Evolutionary conservation across 2,113 vertebrate genomes (phyloP).

Genomic region (Motacilla tschutschensis): DNA sequence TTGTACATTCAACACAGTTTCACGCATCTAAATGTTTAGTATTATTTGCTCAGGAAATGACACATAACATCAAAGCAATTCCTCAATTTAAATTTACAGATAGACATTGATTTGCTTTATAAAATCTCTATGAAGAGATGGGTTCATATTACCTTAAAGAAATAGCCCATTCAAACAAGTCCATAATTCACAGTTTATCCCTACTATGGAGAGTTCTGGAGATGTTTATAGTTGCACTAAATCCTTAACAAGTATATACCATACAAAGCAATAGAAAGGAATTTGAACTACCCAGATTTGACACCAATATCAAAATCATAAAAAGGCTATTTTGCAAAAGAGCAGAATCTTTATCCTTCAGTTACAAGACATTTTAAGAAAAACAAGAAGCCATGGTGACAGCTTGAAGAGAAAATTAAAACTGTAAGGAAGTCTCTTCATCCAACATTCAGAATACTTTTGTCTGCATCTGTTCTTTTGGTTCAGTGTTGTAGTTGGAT

Average conservation of each 20-base stretch:
- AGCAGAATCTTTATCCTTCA: not conserved
- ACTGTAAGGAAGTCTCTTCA: not conserved
- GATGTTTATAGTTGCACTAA: constrained; percentile 54
- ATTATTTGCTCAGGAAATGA: constrained; percentile 29
- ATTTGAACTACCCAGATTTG: constrained; percentile 8
- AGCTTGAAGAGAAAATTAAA: not conserved
- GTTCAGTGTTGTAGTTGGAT: not conserved
- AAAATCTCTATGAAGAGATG: constrained; percentile 15
- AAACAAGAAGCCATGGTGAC: not conserved
- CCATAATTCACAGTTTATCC: constrained; percentile 43
- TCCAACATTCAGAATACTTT: not conserved
- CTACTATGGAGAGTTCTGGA: constrained; percentile 12
- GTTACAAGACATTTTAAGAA: not conserved
- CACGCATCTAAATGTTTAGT: not conserved
- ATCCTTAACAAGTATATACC: constrained; percentile 40
- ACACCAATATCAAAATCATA: constrained; percentile 28
- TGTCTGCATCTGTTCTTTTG: not conserved
- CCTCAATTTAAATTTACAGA: constrained; percentile 25
- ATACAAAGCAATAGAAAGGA: constrained; percentile 18
- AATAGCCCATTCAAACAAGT: constrained; percentile 12
- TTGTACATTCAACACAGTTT: not conserved
- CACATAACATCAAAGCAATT: constrained; percentile 24
- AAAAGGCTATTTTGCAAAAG: constrained; percentile 19
- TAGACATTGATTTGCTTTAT: constrained; percentile 34
- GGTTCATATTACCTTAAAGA: constrained; percentile 40